Conservation (phyloP, 2,113 vertebrate species). For the Gobio gobio region DNA sequence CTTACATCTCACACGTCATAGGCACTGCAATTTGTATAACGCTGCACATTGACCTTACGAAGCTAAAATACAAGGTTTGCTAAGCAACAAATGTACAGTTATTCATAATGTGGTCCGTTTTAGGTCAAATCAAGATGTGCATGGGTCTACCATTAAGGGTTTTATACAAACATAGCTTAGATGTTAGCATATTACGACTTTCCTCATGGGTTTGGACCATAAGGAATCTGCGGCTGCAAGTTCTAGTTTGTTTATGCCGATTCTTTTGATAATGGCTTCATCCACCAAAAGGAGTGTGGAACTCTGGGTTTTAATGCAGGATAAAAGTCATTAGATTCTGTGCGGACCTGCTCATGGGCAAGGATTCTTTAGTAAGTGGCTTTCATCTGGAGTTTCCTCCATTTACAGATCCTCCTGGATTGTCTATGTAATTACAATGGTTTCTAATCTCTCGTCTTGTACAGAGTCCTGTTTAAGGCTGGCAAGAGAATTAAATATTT, state of each 20-base stretch:
- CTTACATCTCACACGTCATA: slow-evolving; percentile 49
- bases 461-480: slow-evolving; percentile 2
- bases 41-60: slow-evolving; percentile 7
- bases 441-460: slow-evolving; percentile 11
- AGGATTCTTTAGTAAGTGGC: neutral
- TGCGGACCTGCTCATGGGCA: neutral
- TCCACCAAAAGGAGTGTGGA: neutral
- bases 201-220: neutral
- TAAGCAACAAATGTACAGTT: slow-evolving; percentile 29
- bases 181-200: neutral
- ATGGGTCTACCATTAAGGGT: neutral
- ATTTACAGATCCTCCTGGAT: slow-evolving; percentile 3
- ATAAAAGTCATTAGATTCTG: neutral
- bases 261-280: neutral
- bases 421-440: slow-evolving; percentile 14
- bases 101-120: neutral
- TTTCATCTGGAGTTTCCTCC: neutral
- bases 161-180: neutral
- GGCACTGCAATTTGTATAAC: slow-evolving; percentile 46
- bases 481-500: slow-evolving; percentile 28
- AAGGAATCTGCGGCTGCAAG: neutral
- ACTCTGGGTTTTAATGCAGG: neutral
- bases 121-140: neutral
- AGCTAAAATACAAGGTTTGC: slow-evolving; percentile 30
- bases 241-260: neutral